Evolutionary conservation across 2,888 invertebrate genomes (phyloP).

Genomic region (Chrysina gloriosa): DNA sequence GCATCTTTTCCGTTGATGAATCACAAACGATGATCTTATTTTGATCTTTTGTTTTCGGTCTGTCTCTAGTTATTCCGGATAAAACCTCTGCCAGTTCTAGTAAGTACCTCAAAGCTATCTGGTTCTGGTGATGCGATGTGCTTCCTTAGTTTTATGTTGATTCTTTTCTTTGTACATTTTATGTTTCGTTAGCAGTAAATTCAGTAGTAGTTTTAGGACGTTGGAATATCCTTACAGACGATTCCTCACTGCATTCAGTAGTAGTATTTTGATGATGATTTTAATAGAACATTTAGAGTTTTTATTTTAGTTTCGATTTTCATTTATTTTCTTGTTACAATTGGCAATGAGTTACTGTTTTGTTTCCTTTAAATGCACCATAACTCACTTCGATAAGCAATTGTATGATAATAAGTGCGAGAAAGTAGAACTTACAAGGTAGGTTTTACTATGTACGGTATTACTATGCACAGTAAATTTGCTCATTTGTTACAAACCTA

Average conservation of each 20-base stretch:
- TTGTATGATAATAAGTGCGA: no score
- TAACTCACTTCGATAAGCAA: background rate
- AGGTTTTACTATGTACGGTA: no score
- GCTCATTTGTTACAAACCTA: no score
- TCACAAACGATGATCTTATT: constrained; percentile 31
- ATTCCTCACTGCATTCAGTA: background rate
- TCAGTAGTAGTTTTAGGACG: constrained; percentile 4
- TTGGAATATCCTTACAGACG: background rate
- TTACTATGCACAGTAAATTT: no score
- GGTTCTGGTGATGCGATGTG: constrained; percentile 62
- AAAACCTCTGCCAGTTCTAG: constrained; percentile 97
- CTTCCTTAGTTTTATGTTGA: constrained; percentile 48
- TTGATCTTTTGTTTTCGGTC: constrained; percentile 65
- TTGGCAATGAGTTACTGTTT: background rate
- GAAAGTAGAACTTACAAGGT: no score
- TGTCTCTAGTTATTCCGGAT: constrained; percentile 95
- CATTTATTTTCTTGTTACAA: background rate
- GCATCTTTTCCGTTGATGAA: constrained; percentile 5
- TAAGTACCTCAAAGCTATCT: constrained; percentile 77
- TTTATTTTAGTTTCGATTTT: background rate
- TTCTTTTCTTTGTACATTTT: constrained; percentile 24
- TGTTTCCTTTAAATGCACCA: background rate
- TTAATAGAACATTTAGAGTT: background rate
- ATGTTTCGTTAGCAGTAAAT: constrained; percentile 6
- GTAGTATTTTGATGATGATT: constrained; percentile 8